Evolutionary conservation across 2,888 invertebrate species (phyloP).

Genomic region (Scotopteryx bipunctaria): DNA sequence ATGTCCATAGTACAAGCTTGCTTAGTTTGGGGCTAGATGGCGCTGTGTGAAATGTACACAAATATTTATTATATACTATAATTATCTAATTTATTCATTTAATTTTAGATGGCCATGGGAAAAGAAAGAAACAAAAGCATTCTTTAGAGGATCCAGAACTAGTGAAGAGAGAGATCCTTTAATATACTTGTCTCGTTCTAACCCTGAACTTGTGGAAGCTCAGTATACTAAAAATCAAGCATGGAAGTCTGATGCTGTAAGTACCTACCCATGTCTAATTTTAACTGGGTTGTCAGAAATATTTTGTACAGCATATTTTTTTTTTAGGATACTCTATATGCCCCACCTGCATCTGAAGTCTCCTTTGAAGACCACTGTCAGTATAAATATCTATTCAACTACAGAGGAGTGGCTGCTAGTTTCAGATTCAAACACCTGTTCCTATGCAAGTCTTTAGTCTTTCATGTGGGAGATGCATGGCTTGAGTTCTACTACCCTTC

Average conservation of each 20-base stretch:
- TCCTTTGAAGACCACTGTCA: conserved; percentile 95
- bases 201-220: conserved; percentile 93
- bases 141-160: conserved; percentile 97
- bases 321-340: conserved; percentile 92
- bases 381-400: conserved; percentile 97
- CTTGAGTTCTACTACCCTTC: conserved; percentile 96
- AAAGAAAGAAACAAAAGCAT: conserved; percentile 87
- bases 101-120: conserved; percentile 88
- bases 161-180: conserved; percentile 95
- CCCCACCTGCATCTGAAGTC: conserved; percentile 92
- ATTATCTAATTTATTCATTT: too few species aligned
- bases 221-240: conserved; percentile 99
- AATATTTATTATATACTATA: too few species aligned
- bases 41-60: too few species aligned
- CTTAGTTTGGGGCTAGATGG: too few species aligned
- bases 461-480: conserved; percentile 98
- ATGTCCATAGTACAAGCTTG: too few species aligned
- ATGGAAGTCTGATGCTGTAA: conserved; percentile 95
- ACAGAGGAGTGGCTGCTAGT: conserved; percentile 98
- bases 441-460: conserved; percentile 95
- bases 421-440: conserved; percentile 98
- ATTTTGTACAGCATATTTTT: background rate
- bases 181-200: conserved; percentile 89
- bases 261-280: background rate
- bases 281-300: background rate